These are phyloP conservation scores for Eurytoma adleriae DNA, from an alignment of 2,888 invertebrate genomes.

Conservation along the genomic window DNA sequence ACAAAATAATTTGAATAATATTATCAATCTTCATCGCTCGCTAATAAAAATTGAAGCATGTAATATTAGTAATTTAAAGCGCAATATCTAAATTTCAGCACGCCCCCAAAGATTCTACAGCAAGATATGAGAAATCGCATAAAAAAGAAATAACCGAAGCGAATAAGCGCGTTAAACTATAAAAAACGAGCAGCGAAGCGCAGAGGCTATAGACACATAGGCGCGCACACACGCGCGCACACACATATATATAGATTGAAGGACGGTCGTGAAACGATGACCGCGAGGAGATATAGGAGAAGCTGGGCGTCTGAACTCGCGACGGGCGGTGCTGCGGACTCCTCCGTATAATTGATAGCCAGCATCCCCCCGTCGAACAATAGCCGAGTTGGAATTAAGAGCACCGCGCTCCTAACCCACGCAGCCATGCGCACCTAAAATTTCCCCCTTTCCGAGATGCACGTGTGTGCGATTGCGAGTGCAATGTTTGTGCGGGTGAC, in stretches of 20 bases:
- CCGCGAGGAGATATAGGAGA: not conserved
- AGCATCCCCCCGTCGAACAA: not conserved
- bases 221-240: not conserved
- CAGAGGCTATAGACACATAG: not conserved
- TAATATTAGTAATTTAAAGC: too few relatives aligned
- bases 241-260: not conserved
- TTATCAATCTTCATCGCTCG: too few relatives aligned
- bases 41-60: too few relatives aligned
- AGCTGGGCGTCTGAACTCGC: not conserved
- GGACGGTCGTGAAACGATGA: too few relatives aligned
- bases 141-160: too few relatives aligned
- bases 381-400: not conserved
- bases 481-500: not conserved
- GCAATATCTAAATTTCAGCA: too few relatives aligned
- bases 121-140: too few relatives aligned
- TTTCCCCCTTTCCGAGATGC: constrained; percentile 1
- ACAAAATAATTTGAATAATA: too few relatives aligned
- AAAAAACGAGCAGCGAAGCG: not conserved
- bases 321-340: constrained; percentile 3
- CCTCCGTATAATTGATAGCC: constrained; percentile 8
- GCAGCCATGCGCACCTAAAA: not conserved
- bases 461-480: not conserved
- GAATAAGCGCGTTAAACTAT: not conserved
- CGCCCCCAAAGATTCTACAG: too few relatives aligned
- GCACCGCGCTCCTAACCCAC: not conserved